phyloP scores from a whole-genome alignment of 1,140 invertebrate species.

The Drosophila azteca region DNA sequence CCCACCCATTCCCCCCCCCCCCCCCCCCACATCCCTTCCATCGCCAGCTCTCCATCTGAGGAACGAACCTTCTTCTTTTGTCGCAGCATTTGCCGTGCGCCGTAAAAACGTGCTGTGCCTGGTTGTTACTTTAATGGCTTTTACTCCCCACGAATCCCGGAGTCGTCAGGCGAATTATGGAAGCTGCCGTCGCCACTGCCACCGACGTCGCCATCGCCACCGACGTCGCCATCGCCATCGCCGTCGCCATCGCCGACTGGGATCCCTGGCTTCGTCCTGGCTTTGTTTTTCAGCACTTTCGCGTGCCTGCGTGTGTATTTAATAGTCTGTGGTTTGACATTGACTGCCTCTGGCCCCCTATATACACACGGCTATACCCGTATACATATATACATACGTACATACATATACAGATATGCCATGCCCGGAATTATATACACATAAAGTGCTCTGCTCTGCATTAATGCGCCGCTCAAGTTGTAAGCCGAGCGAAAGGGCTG shows the following conservation, averaged over 20 bases:
- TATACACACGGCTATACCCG: too few relatives aligned
- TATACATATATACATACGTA: constrained; percentile 48
- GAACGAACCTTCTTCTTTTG: constrained; percentile 50
- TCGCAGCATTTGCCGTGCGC: constrained; percentile 29
- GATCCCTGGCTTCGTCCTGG: constrained; percentile 36
- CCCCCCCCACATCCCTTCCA: neutral
- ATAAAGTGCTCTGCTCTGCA: constrained; percentile 57
- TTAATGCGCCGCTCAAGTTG: constrained; percentile 63
- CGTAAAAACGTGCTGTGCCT: constrained; percentile 81
- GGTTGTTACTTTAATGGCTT: constrained; percentile 81
- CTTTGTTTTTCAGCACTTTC: constrained; percentile 80
- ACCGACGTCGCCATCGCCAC: too few relatives aligned
- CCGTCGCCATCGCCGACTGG: constrained; percentile 25
- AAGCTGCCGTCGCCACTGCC: constrained; percentile 59
- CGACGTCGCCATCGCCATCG: constrained; percentile 37
- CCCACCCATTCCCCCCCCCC: neutral
- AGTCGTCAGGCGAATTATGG: constrained; percentile 76
- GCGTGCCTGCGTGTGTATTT: constrained; percentile 80
- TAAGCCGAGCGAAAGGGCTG: constrained; percentile 58
- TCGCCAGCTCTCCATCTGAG: constrained; percentile 29
- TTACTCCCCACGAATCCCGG: constrained; percentile 76
- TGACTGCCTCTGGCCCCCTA: constrained; percentile 61
- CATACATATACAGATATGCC: constrained; percentile 35
- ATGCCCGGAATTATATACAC: constrained; percentile 32
- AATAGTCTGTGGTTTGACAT: constrained; percentile 80